Evolutionary conservation across 92 coral and sea anemone genomes (phyloP).

Genomic region (Isaurus tuberculatus): DNA sequence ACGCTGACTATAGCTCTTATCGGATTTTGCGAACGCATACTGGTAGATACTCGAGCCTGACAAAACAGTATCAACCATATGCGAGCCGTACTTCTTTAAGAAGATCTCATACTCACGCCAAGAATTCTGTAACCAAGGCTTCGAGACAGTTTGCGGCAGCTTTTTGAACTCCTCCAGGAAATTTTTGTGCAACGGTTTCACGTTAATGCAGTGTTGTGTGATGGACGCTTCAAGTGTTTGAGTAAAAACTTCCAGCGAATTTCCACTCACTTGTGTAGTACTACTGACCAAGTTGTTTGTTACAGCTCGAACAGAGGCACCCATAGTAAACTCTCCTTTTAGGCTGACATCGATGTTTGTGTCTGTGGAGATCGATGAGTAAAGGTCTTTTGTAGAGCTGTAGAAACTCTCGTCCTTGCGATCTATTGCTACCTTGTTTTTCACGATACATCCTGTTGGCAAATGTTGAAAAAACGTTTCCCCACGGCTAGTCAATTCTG

Average conservation of each 20-base stretch:
- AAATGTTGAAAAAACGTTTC: constrained; percentile 7
- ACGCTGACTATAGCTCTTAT: constrained; percentile 23
- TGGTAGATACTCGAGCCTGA: constrained; percentile 73
- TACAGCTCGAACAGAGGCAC: constrained; percentile 56
- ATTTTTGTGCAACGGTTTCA: background rate
- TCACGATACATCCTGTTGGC: constrained; percentile 27
- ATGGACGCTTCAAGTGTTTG: constrained; percentile 39
- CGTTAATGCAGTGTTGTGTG: constrained; percentile 68
- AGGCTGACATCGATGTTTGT: constrained; percentile 52
- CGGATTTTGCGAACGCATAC: constrained; percentile 58
- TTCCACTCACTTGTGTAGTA: constrained; percentile 46
- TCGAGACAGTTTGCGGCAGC: constrained; percentile 27
- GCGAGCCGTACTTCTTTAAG: constrained; percentile 67
- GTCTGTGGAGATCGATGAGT: constrained; percentile 55
- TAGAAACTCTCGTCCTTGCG: constrained; percentile 61
- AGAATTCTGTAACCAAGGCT: constrained; percentile 45
- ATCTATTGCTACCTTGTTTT: constrained; percentile 5
- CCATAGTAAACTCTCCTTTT: constrained; percentile 55
- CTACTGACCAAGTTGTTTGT: constrained; percentile 62
- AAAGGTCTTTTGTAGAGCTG: constrained; percentile 59
- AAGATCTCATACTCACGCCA: constrained; percentile 59
- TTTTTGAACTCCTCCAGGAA: constrained; percentile 50
- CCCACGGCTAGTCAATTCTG: constrained; percentile 45
- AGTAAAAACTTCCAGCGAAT: constrained; percentile 54
- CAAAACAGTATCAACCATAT: constrained; percentile 53